Evolutionary conservation across 2,888 invertebrate genomes (phyloP).

Genomic region (Cataglyphis livida): DNA sequence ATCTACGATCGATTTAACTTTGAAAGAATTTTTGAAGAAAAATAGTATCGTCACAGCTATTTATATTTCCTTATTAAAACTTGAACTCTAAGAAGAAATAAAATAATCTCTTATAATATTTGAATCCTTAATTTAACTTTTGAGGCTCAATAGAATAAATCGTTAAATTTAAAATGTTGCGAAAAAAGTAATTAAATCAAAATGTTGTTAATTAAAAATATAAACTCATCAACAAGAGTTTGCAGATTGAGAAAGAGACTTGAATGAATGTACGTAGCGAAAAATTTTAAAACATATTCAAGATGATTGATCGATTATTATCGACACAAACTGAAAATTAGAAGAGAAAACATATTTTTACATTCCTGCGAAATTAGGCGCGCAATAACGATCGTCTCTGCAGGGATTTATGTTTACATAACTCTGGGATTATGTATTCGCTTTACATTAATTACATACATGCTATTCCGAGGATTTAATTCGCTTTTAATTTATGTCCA

Average conservation of each 20-base stretch:
- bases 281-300: slow-evolving; percentile 24
- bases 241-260: not conserved
- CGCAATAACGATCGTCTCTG: slow-evolving; percentile 3
- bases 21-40: not conserved
- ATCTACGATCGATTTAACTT: not conserved
- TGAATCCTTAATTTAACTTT: not conserved
- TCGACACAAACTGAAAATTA: slow-evolving; percentile 25
- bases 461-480: slow-evolving; percentile 70
- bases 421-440: slow-evolving; percentile 63
- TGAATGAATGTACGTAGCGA: not conserved
- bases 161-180: not conserved
- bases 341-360: slow-evolving; percentile 39
- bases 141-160: not conserved
- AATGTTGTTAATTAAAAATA: slow-evolving; percentile 6
- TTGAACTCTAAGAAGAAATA: not conserved
- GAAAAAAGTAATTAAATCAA: not conserved
- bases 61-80: not conserved
- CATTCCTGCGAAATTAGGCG: slow-evolving; percentile 39
- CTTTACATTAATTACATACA: slow-evolving; percentile 71
- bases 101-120: not conserved
- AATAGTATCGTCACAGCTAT: not conserved
- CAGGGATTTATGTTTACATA: slow-evolving; percentile 54
- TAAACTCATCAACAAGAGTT: not conserved
- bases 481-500: slow-evolving; percentile 71
- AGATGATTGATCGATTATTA: slow-evolving; percentile 23